Percentiles rank a stretch among this genome's conserved stretches.
phyloP scores from a whole-genome alignment of 2,113 vertebrate genomes.

The Zosterops japonicus region DNA sequence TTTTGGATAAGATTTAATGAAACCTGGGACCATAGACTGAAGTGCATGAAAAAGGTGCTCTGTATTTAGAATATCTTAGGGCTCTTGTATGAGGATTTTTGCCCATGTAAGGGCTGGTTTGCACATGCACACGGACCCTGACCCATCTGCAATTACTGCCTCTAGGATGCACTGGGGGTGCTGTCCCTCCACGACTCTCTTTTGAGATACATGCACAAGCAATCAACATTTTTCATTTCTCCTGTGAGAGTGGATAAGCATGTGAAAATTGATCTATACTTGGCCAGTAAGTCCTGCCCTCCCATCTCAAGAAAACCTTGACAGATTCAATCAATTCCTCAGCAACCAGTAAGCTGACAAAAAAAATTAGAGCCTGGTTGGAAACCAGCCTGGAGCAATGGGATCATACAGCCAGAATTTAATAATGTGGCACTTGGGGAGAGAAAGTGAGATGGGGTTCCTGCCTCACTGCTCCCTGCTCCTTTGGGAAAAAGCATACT shows the following conservation, averaged over 20 bases:
- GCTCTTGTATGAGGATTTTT: background rate
- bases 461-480: background rate
- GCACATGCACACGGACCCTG: accelerated
- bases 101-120: background rate
- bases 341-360: background rate
- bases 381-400: background rate
- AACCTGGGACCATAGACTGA: background rate
- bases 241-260: background rate
- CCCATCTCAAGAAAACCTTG: background rate
- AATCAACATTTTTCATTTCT: background rate
- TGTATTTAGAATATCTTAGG: too few relatives aligned
- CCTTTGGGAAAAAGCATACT: background rate
- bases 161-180: background rate
- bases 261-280: background rate
- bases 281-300: background rate
- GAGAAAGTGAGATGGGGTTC: background rate
- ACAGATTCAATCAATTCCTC: background rate
- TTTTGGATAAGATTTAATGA: background rate
- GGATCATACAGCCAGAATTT: background rate
- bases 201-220: background rate
- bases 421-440: background rate
- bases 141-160: background rate
- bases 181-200: background rate
- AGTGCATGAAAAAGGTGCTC: background rate
- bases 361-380: background rate